These are phyloP conservation scores for Silurus aristotelis DNA, from an alignment of 2,797 vertebrate genomes.

Conservation along the genomic window DNA sequence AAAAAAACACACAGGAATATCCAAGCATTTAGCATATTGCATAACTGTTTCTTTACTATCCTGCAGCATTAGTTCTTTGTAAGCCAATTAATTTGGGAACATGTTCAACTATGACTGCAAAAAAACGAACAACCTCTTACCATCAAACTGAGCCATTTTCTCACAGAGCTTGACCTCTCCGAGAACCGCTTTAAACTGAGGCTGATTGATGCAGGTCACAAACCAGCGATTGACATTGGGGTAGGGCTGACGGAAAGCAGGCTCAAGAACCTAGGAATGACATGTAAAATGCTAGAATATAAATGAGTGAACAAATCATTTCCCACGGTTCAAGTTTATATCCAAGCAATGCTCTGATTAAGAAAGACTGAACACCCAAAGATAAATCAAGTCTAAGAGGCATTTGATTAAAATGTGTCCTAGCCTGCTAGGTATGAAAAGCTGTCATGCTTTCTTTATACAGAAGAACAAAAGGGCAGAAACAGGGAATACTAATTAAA, in stretches of 20 bases:
- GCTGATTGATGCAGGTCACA: constrained; percentile 88
- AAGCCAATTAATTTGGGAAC: no score
- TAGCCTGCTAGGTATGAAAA: neutral
- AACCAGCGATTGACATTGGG: constrained; percentile 90
- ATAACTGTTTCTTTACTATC: no score
- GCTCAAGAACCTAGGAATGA: constrained; percentile 82
- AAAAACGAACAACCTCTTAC: constrained; percentile 66
- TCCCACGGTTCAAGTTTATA: neutral
- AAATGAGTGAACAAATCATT: neutral
- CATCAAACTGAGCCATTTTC: constrained; percentile 95
- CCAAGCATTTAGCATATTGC: no score
- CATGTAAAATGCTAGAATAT: no score
- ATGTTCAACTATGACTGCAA: neutral
- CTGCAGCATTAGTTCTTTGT: no score
- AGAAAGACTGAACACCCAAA: neutral
- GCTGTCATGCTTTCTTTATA: neutral
- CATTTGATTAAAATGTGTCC: neutral
- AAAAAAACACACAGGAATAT: no score
- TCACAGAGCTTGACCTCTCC: constrained; percentile 91
- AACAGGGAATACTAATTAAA: neutral
- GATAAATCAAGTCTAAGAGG: neutral
- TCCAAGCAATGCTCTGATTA: neutral
- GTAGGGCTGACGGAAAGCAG: constrained; percentile 87
- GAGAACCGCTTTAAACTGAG: constrained; percentile 86
- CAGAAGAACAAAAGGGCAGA: neutral